phyloP scores from a whole-genome alignment of 1,140 invertebrate species.

The Tetranychus urticae region DNA sequence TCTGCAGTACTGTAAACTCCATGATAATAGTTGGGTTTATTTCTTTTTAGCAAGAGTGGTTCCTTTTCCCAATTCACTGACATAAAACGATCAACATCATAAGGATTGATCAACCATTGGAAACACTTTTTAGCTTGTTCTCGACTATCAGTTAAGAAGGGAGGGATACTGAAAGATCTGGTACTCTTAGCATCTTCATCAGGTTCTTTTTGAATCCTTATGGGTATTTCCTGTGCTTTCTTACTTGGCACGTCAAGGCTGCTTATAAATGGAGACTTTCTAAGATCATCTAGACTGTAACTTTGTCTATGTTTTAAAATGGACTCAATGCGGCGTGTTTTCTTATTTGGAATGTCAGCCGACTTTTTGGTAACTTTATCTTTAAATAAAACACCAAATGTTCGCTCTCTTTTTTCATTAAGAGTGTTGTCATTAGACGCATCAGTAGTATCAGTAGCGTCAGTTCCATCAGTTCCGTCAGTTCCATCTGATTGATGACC shows the following conservation, averaged over 20 bases:
- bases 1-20: constrained; percentile 43
- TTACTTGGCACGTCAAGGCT: not conserved
- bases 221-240: not conserved
- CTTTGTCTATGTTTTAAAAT: not conserved
- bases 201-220: not conserved
- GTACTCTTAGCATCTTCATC: not conserved
- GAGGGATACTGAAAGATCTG: not conserved
- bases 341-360: not conserved
- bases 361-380: not conserved
- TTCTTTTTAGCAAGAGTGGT: constrained; percentile 43
- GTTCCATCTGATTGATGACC: not conserved
- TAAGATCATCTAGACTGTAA: not conserved
- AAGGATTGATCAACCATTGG: constrained; percentile 3
- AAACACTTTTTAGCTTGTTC: not conserved
- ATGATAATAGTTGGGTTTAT: constrained; percentile 37
- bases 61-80: constrained; percentile 45
- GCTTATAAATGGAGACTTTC: not conserved
- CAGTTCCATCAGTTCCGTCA: not conserved
- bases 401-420: not conserved
- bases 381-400: not conserved
- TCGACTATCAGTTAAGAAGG: not conserved
- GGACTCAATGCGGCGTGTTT: not conserved
- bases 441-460: not conserved
- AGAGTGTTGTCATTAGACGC: not conserved
- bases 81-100: not conserved